These are phyloP conservation scores for Heteromormyrus szaboi DNA, from an alignment of 2,797 vertebrate species.

Conservation along the genomic window DNA sequence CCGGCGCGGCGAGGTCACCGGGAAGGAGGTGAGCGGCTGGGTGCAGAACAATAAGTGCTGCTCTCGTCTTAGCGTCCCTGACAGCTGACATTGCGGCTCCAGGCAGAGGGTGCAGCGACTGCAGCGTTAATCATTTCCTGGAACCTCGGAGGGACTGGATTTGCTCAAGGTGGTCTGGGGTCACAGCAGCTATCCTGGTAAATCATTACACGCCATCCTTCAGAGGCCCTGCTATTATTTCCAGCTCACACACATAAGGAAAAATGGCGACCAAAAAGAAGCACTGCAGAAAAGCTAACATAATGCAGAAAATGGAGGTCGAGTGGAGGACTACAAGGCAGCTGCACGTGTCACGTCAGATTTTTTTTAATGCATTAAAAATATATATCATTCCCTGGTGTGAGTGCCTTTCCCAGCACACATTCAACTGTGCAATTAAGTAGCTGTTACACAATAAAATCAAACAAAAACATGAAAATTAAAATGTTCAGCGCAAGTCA, in stretches of 20 bases:
- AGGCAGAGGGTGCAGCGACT: slow-evolving; percentile 23
- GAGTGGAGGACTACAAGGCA: neutral
- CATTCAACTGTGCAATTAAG: neutral
- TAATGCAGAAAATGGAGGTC: neutral
- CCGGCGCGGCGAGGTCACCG: neutral
- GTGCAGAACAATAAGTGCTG: slow-evolving; percentile 14
- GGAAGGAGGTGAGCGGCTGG: neutral
- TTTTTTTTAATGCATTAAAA: neutral
- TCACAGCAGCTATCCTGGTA: slow-evolving; percentile 33
- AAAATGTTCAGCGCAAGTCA: slow-evolving; percentile 30
- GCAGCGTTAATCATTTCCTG: slow-evolving; percentile 50
- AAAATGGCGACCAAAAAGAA: slow-evolving; percentile 1
- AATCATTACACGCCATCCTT: slow-evolving; percentile 44
- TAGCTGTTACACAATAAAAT: slow-evolving; percentile 14
- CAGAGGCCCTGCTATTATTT: neutral
- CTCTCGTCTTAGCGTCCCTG: slow-evolving; percentile 19
- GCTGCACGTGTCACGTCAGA: neutral
- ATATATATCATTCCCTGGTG: neutral
- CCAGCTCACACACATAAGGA: neutral
- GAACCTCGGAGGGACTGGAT: slow-evolving; percentile 38
- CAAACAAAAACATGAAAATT: slow-evolving; percentile 25
- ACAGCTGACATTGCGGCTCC: slow-evolving; percentile 26
- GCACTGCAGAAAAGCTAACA: neutral
- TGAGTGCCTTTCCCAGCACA: neutral
- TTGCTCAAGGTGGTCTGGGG: slow-evolving; percentile 35